Evolutionary conservation across 2,888 invertebrate genomes (phyloP), one percentile per base, ranked within the genome.

Genomic region (Taphrorychus bicolor): DNA sequence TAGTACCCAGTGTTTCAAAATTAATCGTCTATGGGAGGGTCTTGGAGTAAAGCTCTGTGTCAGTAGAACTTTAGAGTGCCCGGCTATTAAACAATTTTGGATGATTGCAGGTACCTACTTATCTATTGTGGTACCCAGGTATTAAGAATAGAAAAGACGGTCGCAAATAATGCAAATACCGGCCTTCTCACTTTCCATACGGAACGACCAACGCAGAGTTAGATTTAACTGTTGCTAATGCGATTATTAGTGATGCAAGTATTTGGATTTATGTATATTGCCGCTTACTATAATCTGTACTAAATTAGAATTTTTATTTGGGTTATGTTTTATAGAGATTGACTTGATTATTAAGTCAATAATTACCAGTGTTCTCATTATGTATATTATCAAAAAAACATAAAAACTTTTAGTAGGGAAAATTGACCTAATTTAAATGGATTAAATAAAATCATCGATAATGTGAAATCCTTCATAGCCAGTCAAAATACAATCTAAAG

Each of bases 1-100:
- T 70, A 66, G 70, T 70, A 70, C 66, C 59, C 59, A 67, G 70
- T 70, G 70, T 70, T 68, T 66, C 65, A 54, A 67, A 70, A 70
- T 70, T 70, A 70, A 70, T 70, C 67, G 70, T 60, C 59, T 70
- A 68, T 62, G 51, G 24, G 45, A 16, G 45, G 45, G 45, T 16
- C 45, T 45, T 45, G 14, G 16, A 45, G 45, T n/a, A 45, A 45
- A 45, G 45, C 45, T 45, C 45, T 45, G 45, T 45, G 45, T 45
- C 45, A 45, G 45, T 45, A 17, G 45, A 45, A 17, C 45, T 45
- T 32, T 45, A 45, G 32, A 11, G 45, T 45, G 14, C 14, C 17
- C 16, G 45, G 45, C 17, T 45, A 45, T 45, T 45, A 45, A 16
- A 45, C 3, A 45, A 14, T 45, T 45, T 45, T 5, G 45, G 16